These are phyloP conservation scores for Eupeodes latifasciatus DNA, from an alignment of 2,888 invertebrate species.

Conservation along the genomic window DNA sequence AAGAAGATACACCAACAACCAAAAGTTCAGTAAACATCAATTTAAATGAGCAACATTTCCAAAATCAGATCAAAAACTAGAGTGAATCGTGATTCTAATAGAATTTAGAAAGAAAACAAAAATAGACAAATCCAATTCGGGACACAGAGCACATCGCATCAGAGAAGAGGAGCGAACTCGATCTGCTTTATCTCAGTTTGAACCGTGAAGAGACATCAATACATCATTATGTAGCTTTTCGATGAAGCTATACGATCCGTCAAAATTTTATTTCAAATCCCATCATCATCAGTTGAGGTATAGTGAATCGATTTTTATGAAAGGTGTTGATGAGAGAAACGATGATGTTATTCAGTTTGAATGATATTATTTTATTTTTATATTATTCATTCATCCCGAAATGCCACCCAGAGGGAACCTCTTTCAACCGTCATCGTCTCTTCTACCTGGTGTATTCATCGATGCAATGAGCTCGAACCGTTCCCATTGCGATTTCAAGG, in stretches of 20 bases:
- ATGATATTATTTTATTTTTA: constrained; percentile 57
- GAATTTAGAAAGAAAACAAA: constrained; percentile 43
- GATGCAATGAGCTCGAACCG: constrained; percentile 32
- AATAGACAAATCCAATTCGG: constrained; percentile 32
- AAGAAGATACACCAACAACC: constrained; percentile 45
- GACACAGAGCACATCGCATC: neutral
- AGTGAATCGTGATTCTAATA: constrained; percentile 73
- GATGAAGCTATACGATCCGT: constrained; percentile 60
- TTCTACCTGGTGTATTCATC: constrained; percentile 12
- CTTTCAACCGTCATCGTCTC: constrained; percentile 23
- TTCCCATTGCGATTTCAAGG: constrained; percentile 74
- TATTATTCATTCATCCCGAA: constrained; percentile 44
- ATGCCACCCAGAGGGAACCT: constrained; percentile 59
- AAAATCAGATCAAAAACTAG: constrained; percentile 74
- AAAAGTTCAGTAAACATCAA: constrained; percentile 71
- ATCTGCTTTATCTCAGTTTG: constrained; percentile 19
- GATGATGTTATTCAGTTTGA: constrained; percentile 34
- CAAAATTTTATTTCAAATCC: constrained; percentile 38
- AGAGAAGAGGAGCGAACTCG: neutral
- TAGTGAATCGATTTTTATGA: neutral
- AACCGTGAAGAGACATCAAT: constrained; percentile 60
- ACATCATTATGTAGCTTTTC: constrained; percentile 60
- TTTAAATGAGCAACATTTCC: constrained; percentile 73
- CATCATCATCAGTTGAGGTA: neutral
- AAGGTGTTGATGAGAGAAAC: constrained; percentile 68